Conservation (phyloP, 1,140 invertebrate species). For the Carcinoscorpius rotundicauda region DNA sequence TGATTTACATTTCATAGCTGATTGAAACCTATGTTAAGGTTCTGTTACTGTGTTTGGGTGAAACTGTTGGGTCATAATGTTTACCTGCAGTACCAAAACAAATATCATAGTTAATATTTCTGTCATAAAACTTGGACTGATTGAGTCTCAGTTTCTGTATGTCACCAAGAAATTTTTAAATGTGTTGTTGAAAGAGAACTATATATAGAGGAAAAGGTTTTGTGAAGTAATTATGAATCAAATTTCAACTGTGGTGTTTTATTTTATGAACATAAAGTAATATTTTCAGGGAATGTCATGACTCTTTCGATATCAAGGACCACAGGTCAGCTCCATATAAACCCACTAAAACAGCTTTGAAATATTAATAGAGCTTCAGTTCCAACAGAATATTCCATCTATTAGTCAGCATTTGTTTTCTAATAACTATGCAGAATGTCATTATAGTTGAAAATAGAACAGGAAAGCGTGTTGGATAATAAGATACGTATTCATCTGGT, state of each 20-base stretch:
- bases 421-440: no score
- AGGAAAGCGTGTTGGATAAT: no score
- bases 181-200: background rate
- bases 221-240: background rate
- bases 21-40: no score
- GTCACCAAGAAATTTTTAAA: background rate
- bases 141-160: background rate
- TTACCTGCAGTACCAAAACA: no score
- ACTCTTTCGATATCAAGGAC: constrained; percentile 16
- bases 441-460: no score
- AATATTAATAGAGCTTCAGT: background rate
- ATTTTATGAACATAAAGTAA: constrained; percentile 1
- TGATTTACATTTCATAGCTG: no score
- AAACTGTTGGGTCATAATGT: no score
- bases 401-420: no score
- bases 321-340: constrained; percentile 15
- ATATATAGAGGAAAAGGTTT: background rate
- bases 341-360: constrained; percentile 6
- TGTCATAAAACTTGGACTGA: background rate
- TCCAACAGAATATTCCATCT: no score
- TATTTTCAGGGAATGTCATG: constrained; percentile 18
- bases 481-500: no score
- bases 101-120: background rate
- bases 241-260: background rate
- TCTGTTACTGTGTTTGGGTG: no score